Conservation (phyloP, 2,797 vertebrate species). For the Acanthornis magna region DNA sequence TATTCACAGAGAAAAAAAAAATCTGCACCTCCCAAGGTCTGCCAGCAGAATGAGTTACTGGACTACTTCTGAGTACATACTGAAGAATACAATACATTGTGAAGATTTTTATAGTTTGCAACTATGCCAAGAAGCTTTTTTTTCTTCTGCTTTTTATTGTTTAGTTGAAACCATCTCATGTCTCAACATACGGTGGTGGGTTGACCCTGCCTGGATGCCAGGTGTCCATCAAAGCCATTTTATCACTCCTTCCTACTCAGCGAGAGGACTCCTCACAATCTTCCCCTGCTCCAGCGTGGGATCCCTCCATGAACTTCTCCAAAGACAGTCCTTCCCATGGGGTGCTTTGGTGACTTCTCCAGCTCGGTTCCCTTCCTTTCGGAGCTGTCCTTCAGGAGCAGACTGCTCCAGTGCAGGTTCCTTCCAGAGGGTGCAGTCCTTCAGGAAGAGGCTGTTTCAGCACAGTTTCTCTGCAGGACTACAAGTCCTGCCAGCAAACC, state of each 20-base stretch:
- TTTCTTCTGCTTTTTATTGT: not conserved
- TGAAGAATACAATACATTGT: not conserved
- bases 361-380: not conserved
- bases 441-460: not conserved
- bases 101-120: not conserved
- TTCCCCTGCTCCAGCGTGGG: not conserved
- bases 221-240: not conserved
- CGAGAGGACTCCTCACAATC: not conserved
- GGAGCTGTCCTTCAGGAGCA: no score
- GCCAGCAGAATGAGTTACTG: not conserved
- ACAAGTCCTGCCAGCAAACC: not conserved
- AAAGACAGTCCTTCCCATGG: accelerated
- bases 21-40: not conserved
- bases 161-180: not conserved
- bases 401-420: not conserved
- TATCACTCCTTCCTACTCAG: not conserved
- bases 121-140: not conserved
- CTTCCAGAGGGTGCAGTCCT: not conserved
- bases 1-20: not conserved
- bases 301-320: not conserved
- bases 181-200: no score
- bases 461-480: not conserved
- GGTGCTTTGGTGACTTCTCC: no score
- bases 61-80: not conserved
- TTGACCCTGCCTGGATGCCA: not conserved